phyloP scores from a whole-genome alignment of 2,888 invertebrate species.

The Phyto melanocephala region DNA sequence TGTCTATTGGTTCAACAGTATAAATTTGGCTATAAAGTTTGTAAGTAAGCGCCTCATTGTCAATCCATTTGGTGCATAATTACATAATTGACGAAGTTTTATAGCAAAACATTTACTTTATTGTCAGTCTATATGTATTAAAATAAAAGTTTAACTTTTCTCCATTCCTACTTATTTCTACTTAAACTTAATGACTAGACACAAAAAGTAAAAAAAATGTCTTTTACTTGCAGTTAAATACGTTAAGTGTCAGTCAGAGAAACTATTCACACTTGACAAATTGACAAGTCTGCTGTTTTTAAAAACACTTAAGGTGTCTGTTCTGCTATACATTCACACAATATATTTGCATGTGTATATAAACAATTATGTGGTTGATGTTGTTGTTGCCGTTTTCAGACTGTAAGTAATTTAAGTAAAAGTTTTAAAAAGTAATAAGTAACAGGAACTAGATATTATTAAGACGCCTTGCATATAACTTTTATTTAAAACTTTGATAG shows the following conservation, averaged over 20 bases:
- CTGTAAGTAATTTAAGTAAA: neutral
- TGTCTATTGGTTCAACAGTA: too few relatives aligned
- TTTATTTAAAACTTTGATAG: neutral
- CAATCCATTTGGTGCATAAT: too few relatives aligned
- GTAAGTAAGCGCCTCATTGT: too few relatives aligned
- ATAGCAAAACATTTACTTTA: neutral
- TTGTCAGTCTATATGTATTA: neutral
- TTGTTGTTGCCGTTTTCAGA: neutral
- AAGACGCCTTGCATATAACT: constrained; percentile 17
- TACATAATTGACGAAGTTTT: too few relatives aligned
- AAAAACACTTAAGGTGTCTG: constrained; percentile 3
- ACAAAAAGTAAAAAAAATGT: neutral
- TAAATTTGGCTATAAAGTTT: too few relatives aligned
- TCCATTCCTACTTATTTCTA: neutral
- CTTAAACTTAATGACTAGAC: constrained; percentile 32
- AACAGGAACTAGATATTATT: constrained; percentile 19
- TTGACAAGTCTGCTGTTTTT: constrained; percentile 36
- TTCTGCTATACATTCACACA: too few relatives aligned
- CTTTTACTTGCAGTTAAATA: neutral
- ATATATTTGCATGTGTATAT: too few relatives aligned
- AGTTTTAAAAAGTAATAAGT: neutral
- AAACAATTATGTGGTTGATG: neutral
- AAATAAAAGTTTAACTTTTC: neutral
- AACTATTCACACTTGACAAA: constrained; percentile 10
- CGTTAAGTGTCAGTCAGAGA: neutral